Evolutionary conservation across 92 coral and sea anemone genomes (phyloP).

Genomic region (Ricordea florida): DNA sequence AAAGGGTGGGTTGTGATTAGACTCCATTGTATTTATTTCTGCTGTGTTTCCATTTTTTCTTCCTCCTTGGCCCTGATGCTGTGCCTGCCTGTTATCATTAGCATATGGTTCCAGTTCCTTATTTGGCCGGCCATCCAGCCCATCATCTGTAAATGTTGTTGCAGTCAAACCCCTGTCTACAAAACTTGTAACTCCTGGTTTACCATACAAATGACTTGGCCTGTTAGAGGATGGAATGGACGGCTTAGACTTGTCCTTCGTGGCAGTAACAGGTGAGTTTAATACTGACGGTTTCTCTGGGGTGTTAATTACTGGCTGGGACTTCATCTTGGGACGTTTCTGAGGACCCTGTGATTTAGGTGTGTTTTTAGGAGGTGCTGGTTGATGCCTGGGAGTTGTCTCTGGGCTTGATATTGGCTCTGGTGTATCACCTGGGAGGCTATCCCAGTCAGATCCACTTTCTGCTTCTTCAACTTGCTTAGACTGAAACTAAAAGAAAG

Average conservation of each 20-base stretch:
- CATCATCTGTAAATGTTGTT: constrained; percentile 42
- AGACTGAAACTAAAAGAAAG: constrained; percentile 46
- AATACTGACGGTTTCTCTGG: constrained; percentile 14
- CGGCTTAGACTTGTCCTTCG: neutral
- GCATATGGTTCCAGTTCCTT: constrained; percentile 34
- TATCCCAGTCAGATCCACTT: constrained; percentile 99
- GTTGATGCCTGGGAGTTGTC: constrained; percentile 63
- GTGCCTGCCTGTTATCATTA: constrained; percentile 34
- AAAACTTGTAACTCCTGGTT: constrained; percentile 71
- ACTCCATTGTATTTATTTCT: constrained; percentile 68
- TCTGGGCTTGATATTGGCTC: constrained; percentile 82
- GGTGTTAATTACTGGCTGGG: constrained; percentile 12
- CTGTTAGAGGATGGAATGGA: constrained; percentile 27
- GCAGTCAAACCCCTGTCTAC: constrained; percentile 50
- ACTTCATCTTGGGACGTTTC: constrained; percentile 28
- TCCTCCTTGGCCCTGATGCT: constrained; percentile 5
- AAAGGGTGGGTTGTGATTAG: constrained; percentile 74
- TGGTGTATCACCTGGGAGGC: constrained; percentile 83
- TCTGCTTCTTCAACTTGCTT: constrained; percentile 50
- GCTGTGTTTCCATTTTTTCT: constrained; percentile 21
- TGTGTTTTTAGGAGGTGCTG: constrained; percentile 62
- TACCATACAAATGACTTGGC: constrained; percentile 81
- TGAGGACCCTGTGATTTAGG: constrained; percentile 28
- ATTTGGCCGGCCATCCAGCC: constrained; percentile 38
- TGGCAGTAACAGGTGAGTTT: constrained; percentile 37